A percentile compares a stretch with the other conserved stretches of the same genome.
Evolutionary conservation across 2,888 invertebrate genomes (phyloP).

Genomic region (Drosophila koepferae): DNA sequence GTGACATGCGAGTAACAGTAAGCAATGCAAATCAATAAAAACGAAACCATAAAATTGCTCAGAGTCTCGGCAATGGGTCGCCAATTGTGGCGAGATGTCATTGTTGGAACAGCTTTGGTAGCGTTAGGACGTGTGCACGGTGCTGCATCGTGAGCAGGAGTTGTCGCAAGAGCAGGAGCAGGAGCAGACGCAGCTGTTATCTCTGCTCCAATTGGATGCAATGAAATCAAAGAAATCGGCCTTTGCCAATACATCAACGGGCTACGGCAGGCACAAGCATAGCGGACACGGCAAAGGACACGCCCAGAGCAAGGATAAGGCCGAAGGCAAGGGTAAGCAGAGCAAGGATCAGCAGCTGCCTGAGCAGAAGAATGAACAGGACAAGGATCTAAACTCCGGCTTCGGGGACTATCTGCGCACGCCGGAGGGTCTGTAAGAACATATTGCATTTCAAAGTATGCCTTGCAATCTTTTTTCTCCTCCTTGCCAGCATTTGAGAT

Average conservation of each 20-base stretch:
- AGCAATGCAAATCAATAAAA: conserved; percentile 73
- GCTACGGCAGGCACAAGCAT: conserved; percentile 77
- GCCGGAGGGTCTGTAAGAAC: conserved; percentile 81
- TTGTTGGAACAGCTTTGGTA: conserved; percentile 43
- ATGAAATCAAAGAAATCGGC: conserved; percentile 81
- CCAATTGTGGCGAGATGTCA: conserved; percentile 42
- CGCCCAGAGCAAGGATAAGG: conserved; percentile 57
- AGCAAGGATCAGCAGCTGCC: conserved; percentile 34
- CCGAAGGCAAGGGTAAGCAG: conserved; percentile 47
- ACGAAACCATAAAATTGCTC: conserved; percentile 71
- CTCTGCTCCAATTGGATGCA: conserved; percentile 51
- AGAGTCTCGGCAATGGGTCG: conserved; percentile 16
- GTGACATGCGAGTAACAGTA: conserved; percentile 1
- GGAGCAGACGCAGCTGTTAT: conserved; percentile 6
- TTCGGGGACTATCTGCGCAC: conserved; percentile 84
- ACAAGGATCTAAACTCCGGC: conserved; percentile 84
- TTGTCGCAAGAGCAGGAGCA: not conserved
- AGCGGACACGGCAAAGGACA: conserved; percentile 53
- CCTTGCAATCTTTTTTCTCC: not conserved
- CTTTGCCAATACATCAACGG: conserved; percentile 80
- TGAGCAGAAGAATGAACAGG: conserved; percentile 63
- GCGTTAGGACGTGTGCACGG: conserved; percentile 35
- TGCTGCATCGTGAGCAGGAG: not conserved
- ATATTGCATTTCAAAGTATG: not conserved
- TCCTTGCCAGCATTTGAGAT: conserved; percentile 87